Conservation (phyloP, 2,888 invertebrate species). For the Reticulitermes lucifugus region DNA sequence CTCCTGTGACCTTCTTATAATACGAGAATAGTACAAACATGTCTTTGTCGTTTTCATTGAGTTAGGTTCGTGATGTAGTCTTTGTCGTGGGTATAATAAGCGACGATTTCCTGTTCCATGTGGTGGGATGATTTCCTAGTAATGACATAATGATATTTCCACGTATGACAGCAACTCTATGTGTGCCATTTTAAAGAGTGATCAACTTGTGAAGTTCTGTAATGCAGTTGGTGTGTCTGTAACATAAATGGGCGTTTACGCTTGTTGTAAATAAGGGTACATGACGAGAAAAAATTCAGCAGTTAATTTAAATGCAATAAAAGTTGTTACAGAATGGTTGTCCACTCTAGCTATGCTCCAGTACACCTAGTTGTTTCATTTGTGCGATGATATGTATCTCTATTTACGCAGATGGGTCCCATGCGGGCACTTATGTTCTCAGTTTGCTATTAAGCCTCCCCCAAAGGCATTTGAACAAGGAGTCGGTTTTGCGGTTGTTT, state of each 20-base stretch:
- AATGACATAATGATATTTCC: neutral
- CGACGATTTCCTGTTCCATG: neutral
- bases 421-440: too few species aligned
- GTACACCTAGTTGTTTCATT: neutral
- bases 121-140: neutral
- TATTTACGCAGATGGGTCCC: too few species aligned
- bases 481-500: too few species aligned
- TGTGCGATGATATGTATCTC: too few species aligned
- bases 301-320: neutral
- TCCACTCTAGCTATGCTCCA: neutral
- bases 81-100: neutral
- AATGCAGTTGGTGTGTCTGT: neutral
- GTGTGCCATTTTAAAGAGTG: neutral
- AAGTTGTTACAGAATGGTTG: neutral
- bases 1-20: neutral
- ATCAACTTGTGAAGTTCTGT: neutral
- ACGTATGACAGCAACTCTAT: neutral
- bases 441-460: too few species aligned
- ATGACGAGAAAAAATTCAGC: neutral
- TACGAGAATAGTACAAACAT: neutral
- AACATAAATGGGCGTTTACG: neutral
- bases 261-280: neutral
- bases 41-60: neutral
- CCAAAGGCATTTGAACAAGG: too few species aligned
- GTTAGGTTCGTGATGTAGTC: neutral